Conservation (phyloP, 2,113 vertebrate species). For the Onychorhynchus coronatus region DNA sequence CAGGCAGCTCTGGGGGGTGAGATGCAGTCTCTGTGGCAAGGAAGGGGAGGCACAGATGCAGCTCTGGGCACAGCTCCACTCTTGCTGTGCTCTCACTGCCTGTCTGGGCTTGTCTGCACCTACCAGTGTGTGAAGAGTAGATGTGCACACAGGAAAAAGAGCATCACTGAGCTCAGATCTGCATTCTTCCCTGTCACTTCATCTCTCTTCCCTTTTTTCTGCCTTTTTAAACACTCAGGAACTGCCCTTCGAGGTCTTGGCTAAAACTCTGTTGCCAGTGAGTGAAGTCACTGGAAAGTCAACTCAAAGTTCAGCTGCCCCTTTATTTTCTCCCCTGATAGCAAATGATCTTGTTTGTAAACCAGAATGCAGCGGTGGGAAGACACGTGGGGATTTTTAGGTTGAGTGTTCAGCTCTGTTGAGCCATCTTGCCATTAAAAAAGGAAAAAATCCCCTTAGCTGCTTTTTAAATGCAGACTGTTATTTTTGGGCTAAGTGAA, state of each 20-base stretch:
- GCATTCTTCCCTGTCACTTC: not conserved
- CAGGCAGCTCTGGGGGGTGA: not conserved
- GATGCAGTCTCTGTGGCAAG: not conserved
- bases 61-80: not conserved
- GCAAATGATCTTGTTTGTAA: not conserved
- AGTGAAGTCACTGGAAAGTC: not conserved
- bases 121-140: not conserved
- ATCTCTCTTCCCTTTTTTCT: not conserved
- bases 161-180: not conserved
- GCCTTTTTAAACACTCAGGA: not conserved
- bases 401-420: not conserved
- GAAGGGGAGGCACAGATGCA: not conserved
- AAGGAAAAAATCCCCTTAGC: not conserved
- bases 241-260: not conserved
- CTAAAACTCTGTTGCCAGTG: not conserved
- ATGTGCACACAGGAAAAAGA: not conserved
- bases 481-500: not conserved
- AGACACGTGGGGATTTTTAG: not conserved
- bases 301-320: not conserved
- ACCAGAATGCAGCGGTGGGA: not conserved
- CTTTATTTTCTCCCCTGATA: not conserved
- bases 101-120: slow-evolving; percentile 29
- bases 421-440: not conserved
- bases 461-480: not conserved
- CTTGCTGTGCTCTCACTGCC: not conserved